Evolutionary conservation across 2,888 invertebrate genomes (phyloP), one percentile per base, ranked within the genome.

Genomic region (Drosophila hamatofila): DNA sequence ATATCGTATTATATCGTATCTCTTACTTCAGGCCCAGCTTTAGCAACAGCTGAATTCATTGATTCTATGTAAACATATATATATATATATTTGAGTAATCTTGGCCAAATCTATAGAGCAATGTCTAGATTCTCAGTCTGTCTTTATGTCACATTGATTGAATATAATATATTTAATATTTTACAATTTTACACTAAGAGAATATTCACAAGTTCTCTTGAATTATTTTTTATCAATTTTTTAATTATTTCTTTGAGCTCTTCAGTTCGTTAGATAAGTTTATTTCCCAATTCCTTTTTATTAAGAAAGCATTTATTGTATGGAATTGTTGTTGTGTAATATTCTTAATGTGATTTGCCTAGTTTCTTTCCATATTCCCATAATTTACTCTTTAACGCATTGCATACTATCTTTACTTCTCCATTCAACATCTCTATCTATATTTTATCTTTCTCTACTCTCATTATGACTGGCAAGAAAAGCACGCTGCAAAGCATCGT

Each of bases 401-500:
- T 18, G n/a, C n/a, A 9, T 39, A 8, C 5, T 41, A 5, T 41
- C 18, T 21, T 21, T 42, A 18, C 21, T 42, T 42, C 18, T 7
- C 51, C 30, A 61, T 27, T 58, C n/a, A 35, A 58, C 59, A 46
- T 51, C 7, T 44, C 14, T 48, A 39, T 44, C 33, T 39, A 58
- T 39, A 49, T 56, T 41, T 46, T 48, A 37, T 52, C 54, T 21
- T 61, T 48, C 30, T 49, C 27, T 55, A 37, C 27, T 41, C 27
- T 55, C 21, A 61, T 78, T 88, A 67, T 80, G 87, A 78, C 90
- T 89, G 89, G 87, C 90, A 90, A 91, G 91, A 92, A 91, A 92
- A 92, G 91, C 83, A 91, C 83, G 72, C 81, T 90, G 81, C 81
- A 68, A 78, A 63, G 64, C 72, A 63, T 75, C 61, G 87, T 86